phyloP scores from a whole-genome alignment of 2,888 invertebrate species.

The Magallana nippona region DNA sequence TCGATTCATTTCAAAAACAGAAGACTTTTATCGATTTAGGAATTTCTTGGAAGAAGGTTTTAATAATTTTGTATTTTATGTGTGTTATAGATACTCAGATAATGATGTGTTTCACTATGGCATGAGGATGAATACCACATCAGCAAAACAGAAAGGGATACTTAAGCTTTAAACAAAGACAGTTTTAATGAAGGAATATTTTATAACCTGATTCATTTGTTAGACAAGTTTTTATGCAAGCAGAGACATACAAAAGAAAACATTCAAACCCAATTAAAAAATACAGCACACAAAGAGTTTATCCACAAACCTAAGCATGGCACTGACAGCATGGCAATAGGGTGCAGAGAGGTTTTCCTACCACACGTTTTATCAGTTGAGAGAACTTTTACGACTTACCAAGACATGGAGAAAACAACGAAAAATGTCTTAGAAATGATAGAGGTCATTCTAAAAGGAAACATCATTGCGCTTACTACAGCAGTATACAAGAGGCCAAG shows the following conservation, averaged over 20 bases:
- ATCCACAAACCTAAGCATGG: slow-evolving; percentile 10
- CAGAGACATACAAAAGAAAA: slow-evolving; percentile 10
- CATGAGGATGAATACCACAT: no score
- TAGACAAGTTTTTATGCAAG: slow-evolving; percentile 25
- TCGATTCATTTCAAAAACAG: slow-evolving; percentile 36
- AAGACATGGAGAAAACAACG: not conserved
- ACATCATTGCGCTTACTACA: not conserved
- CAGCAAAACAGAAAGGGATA: slow-evolving; percentile 14
- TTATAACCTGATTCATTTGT: not conserved
- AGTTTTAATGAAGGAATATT: not conserved
- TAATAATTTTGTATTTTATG: no score
- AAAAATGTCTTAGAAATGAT: not conserved
- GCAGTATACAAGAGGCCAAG: slow-evolving; percentile 13
- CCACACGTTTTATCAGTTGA: not conserved
- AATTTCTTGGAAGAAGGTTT: no score
- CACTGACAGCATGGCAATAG: slow-evolving; percentile 7
- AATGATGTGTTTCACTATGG: no score
- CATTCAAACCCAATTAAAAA: not conserved
- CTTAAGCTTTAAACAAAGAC: not conserved
- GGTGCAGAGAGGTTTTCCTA: slow-evolving; percentile 1
- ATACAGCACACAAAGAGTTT: slow-evolving; percentile 1
- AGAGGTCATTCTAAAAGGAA: not conserved
- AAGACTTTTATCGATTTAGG: slow-evolving; percentile 35
- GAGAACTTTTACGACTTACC: not conserved
- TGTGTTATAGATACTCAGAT: no score